Conservation (phyloP, 2,113 vertebrate genomes). For the Sceloporus tristichus region DNA sequence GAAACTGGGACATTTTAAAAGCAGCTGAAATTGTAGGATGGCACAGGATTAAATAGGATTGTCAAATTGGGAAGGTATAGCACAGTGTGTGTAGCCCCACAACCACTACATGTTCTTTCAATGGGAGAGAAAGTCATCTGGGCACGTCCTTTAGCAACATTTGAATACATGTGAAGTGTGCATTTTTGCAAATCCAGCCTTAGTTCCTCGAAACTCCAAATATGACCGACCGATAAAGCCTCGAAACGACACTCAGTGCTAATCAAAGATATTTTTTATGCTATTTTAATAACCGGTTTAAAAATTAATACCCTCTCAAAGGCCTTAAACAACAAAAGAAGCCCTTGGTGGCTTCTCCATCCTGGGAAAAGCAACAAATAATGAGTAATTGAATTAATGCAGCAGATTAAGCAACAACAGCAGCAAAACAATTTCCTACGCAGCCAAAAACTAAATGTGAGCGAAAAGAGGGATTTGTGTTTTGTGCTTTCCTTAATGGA, state of each 20-base stretch:
- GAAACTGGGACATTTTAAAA: no score
- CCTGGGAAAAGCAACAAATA: not conserved
- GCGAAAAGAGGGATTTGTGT: not conserved
- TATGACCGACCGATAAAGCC: not conserved
- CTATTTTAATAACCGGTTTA: not conserved
- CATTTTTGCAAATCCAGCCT: not conserved
- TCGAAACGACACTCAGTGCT: not conserved
- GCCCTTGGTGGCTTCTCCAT: not conserved
- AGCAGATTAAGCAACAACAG: no score
- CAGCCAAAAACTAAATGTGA: not conserved
- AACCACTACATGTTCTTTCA: not conserved
- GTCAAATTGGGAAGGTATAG: no score
- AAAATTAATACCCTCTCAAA: not conserved
- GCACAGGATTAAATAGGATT: no score
- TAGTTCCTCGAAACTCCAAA: not conserved
- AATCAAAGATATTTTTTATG: not conserved
- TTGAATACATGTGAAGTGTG: not conserved
- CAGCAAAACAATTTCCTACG: not conserved
- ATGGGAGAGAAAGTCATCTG: not conserved
- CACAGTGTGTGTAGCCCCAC: no score
- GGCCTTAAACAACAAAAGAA: not conserved
- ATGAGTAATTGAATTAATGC: constrained; percentile 19
- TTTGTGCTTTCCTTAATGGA: not conserved
- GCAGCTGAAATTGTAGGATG: no score
- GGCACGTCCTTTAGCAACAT: no score